phyloP scores from a whole-genome alignment of 2,888 invertebrate species.

The Byasa hedistus region DNA sequence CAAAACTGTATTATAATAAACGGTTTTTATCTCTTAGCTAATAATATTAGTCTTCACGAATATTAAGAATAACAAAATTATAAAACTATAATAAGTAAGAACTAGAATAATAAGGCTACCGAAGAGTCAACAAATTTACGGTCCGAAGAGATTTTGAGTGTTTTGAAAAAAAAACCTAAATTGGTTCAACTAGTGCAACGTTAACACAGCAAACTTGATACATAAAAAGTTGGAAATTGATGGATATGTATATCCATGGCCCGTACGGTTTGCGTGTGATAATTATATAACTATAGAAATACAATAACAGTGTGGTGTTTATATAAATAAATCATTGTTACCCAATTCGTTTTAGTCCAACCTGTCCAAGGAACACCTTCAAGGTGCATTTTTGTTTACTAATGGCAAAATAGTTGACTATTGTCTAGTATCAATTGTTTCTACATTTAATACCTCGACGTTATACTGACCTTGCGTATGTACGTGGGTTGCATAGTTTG shows the following conservation, averaged over 20 bases:
- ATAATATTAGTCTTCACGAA: no score
- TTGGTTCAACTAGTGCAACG: background rate
- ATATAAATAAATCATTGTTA: conserved; percentile 22
- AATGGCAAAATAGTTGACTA: conserved; percentile 7
- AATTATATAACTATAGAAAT: conserved; percentile 15
- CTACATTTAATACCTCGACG: background rate
- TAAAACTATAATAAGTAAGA: no score
- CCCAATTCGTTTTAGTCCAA: conserved; percentile 15
- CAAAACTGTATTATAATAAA: no score
- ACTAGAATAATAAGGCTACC: background rate
- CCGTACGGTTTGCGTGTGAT: background rate
- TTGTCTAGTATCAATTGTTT: background rate
- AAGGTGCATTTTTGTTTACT: conserved; percentile 20
- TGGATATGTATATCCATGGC: background rate
- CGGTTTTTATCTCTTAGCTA: no score
- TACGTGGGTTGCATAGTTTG: background rate
- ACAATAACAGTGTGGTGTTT: conserved; percentile 15
- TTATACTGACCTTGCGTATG: background rate
- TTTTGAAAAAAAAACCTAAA: no score
- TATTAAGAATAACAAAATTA: no score
- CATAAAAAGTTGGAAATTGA: no score
- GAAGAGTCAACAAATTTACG: background rate
- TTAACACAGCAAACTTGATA: no score
- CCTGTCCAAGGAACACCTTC: conserved; percentile 10
- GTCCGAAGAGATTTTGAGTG: no score